These are phyloP conservation scores for Gadus macrocephalus DNA, from an alignment of 2,113 vertebrate species.

Conservation along the genomic window DNA sequence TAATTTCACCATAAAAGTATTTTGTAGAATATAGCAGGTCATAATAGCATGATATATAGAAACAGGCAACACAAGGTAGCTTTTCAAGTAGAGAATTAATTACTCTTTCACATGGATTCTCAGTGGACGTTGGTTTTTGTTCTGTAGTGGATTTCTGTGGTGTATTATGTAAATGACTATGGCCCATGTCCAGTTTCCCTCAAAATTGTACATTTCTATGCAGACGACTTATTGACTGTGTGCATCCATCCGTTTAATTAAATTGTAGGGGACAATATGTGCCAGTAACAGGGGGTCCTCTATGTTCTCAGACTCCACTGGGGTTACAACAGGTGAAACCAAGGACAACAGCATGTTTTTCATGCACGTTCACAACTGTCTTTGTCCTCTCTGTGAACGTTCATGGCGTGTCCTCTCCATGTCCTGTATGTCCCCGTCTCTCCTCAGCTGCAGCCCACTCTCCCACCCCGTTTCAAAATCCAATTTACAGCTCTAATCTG, in stretches of 20 bases:
- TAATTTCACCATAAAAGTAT: neutral
- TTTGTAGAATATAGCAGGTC: neutral
- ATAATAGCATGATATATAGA: neutral
- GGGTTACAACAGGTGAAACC: slow-evolving; percentile 18
- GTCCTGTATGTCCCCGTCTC: neutral
- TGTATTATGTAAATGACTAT: slow-evolving; percentile 22
- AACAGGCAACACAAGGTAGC: too few relatives aligned
- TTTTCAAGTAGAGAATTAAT: too few relatives aligned
- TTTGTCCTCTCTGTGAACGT: slow-evolving; percentile 18
- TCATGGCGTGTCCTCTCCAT: neutral
- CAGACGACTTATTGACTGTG: slow-evolving; percentile 15
- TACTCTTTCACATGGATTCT: neutral
- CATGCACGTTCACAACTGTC: slow-evolving; percentile 23
- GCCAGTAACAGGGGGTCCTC: slow-evolving; percentile 16
- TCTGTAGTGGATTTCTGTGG: slow-evolving; percentile 27
- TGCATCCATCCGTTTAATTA: slow-evolving; percentile 39
- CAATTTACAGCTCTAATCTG: slow-evolving; percentile 14
- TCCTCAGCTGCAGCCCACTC: neutral
- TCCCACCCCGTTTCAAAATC: neutral
- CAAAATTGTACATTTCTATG: slow-evolving; percentile 14
- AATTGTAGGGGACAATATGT: slow-evolving; percentile 25
- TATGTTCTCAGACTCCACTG: slow-evolving; percentile 28
- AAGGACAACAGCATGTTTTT: slow-evolving; percentile 7
- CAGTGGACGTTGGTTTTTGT: slow-evolving; percentile 15
- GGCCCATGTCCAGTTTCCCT: slow-evolving; percentile 22